A percentile compares a stretch with the other conserved stretches of the same genome.
phyloP scores from a whole-genome alignment of 2,888 invertebrate species.

The Heliconius cydno region DNA sequence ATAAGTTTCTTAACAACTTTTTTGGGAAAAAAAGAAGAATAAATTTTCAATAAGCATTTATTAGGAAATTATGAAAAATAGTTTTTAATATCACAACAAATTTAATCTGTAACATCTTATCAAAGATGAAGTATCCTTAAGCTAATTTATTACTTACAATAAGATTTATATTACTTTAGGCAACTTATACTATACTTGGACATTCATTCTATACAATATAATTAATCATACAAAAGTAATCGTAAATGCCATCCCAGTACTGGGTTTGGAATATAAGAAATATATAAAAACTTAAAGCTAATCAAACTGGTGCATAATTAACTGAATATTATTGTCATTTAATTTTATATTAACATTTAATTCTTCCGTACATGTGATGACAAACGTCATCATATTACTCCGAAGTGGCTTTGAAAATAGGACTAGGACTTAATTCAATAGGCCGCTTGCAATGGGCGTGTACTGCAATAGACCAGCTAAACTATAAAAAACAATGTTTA shows the following conservation, averaged over 20 bases:
- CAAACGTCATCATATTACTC: too few species aligned
- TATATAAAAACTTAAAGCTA: background rate
- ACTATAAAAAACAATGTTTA: too few species aligned
- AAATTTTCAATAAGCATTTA: background rate
- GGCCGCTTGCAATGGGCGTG: too few species aligned
- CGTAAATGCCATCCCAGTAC: conserved; percentile 2
- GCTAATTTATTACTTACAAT: background rate
- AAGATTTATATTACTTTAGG: conserved; percentile 3
- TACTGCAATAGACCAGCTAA: too few species aligned
- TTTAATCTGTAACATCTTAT: background rate
- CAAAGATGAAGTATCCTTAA: background rate
- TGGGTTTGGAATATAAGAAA: conserved; percentile 4
- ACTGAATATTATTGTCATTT: background rate
- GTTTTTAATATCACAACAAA: conserved; percentile 31
- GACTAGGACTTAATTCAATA: too few species aligned
- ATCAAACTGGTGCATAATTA: background rate
- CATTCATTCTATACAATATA: background rate
- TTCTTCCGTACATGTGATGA: too few species aligned
- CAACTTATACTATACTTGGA: background rate
- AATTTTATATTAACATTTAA: background rate
- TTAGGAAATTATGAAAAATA: conserved; percentile 21
- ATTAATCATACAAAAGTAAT: conserved; percentile 11
- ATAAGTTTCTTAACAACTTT: background rate
- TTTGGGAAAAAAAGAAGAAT: background rate
- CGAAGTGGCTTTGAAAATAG: too few species aligned